A percentile compares a stretch with the other conserved stretches of the same genome.
Conservation (phyloP, 2,113 vertebrate species). For the Petaurus breviceps region DNA sequence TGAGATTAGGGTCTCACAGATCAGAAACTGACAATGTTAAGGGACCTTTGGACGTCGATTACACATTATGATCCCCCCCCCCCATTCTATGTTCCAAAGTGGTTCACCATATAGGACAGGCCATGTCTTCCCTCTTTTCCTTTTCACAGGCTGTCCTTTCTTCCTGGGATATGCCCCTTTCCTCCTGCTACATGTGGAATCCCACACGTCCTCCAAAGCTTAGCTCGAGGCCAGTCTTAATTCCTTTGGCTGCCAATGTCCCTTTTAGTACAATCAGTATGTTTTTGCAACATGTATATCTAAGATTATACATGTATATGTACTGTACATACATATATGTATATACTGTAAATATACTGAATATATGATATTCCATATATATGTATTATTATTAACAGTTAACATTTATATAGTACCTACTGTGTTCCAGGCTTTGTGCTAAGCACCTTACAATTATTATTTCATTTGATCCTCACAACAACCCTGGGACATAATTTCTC, state of each 20-base stretch:
- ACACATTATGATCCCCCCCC: fast-evolving
- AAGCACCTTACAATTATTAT: neutral
- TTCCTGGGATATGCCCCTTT: neutral
- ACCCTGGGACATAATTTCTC: neutral
- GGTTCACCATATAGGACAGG: neutral
- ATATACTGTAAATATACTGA: neutral
- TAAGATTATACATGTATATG: too few species aligned
- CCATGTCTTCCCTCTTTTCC: neutral
- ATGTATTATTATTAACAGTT: neutral
- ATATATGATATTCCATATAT: neutral
- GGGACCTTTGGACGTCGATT: neutral
- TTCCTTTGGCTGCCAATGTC: neutral
- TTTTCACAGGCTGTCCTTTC: neutral
- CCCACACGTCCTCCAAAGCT: neutral
- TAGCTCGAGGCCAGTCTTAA: neutral
- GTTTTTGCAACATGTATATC: too few species aligned
- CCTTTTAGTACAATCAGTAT: neutral
- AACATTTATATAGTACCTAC: neutral
- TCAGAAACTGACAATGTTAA: neutral
- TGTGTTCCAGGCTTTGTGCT: neutral
- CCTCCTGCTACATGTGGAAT: neutral
- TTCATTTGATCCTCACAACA: neutral
- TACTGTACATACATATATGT: neutral
- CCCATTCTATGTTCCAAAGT: neutral
- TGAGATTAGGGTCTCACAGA: neutral